Evolutionary conservation across 2,797 vertebrate species (phyloP), one percentile per base, ranked within the genome.

Genomic region (Micrastur ruficollis): DNA sequence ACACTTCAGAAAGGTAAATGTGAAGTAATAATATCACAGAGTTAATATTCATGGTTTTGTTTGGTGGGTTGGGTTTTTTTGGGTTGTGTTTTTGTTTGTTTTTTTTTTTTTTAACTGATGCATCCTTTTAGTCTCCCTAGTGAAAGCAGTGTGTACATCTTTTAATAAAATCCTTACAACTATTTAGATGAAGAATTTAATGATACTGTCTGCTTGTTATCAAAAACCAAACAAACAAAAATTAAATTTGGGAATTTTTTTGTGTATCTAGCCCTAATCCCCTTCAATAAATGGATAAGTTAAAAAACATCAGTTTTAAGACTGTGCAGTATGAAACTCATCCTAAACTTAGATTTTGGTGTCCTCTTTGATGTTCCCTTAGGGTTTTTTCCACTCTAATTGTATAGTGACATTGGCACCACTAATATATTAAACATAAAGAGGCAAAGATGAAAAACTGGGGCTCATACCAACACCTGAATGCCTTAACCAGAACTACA

Each of bases 1-100:
- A 90, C 99, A 99, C 97, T 99, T 99, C 97, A 99, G 99, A 98
- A 99, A 99, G 99, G 99, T 99, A 98, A 71, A 97, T 90, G 74
- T 63, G 52, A 70, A 96, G 72, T 71, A 25, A 2, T 84, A 68
- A 19, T 67, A 36, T 17, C 84, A 14, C n/a, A 71, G 34, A 70
- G 14, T 66, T 93, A 62, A 44, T 83, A 63, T 49, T 82, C 11
- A 4, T 42, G 9, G 5, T 2, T 59, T 55, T 50, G 58, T 53
- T 4, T 73, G 46, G 9, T 59, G 16, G 21, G 18, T 59, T 73
- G 46, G 21, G 7, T 4, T 25, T n/a, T 17, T 16, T 12, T 44
- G 6, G 5, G 5, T 0, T 11, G 22, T 31, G 23, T 8, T 1
- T 12, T 38, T n/a, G 5, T 2, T 6, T 44, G 27, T 6, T 22